These are phyloP conservation scores for Ganaspis sp. DNA, from an alignment of 1,140 invertebrate genomes.

Conservation along the genomic window DNA sequence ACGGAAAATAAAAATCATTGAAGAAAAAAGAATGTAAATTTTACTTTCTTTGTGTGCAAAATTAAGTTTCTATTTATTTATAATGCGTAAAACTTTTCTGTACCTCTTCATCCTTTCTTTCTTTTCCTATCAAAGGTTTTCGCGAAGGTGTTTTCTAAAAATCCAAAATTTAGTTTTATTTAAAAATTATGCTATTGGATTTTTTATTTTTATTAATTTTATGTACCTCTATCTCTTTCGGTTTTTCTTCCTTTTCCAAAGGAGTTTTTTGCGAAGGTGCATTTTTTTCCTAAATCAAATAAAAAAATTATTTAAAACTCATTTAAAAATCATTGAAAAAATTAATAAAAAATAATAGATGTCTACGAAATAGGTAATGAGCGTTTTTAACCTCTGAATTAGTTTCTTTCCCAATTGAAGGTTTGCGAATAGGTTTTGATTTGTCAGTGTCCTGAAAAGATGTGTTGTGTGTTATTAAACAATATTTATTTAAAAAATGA, in stretches of 20 bases:
- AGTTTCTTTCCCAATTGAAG: not conserved
- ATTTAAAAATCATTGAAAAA: not conserved
- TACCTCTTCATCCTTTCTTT: not conserved
- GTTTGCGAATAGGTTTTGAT: not conserved
- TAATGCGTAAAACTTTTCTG: not conserved
- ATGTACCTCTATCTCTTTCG: not conserved
- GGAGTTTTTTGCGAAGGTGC: not conserved
- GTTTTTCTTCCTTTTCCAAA: conserved; percentile 1
- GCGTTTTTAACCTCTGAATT: not conserved
- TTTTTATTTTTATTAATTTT: not conserved
- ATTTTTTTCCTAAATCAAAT: conserved; percentile 40
- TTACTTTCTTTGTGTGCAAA: too few relatives aligned
- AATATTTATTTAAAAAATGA: not conserved
- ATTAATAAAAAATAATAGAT: too few relatives aligned
- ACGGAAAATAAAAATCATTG: too few relatives aligned
- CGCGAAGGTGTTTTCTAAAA: conserved; percentile 16
- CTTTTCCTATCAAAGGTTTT: not conserved
- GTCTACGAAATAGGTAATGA: too few relatives aligned
- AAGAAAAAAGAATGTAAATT: too few relatives aligned
- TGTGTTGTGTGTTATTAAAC: not conserved
- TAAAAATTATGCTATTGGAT: too few relatives aligned
- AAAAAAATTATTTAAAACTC: too few relatives aligned
- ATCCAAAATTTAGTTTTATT: not conserved
- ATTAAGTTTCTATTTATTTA: not conserved
- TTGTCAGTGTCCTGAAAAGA: not conserved